Conservation (phyloP, 1,140 invertebrate species). For the Zaprionus ornatus region DNA sequence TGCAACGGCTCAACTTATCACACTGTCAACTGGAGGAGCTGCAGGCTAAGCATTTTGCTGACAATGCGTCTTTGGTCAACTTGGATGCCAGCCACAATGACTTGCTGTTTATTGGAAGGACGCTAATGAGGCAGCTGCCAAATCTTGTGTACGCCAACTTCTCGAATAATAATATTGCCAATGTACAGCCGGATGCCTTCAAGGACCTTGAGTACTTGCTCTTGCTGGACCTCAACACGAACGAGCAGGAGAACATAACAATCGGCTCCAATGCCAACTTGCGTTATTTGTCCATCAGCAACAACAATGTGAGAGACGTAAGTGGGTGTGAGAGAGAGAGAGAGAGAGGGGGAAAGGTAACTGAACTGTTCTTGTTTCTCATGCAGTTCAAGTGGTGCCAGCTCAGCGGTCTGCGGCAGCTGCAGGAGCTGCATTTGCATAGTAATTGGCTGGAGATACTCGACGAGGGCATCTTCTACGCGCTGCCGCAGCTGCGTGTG, state of each 20-base stretch:
- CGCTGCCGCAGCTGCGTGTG: constrained; percentile 40
- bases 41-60: constrained; percentile 43
- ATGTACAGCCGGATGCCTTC: constrained; percentile 52
- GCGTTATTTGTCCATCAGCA: constrained; percentile 55
- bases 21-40: constrained; percentile 48
- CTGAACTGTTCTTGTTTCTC: background rate
- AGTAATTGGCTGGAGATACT: constrained; percentile 63
- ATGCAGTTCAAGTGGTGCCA: constrained; percentile 55
- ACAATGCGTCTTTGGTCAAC: constrained; percentile 28
- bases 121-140: constrained; percentile 35
- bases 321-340: constrained; percentile 2
- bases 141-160: constrained; percentile 68
- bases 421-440: constrained; percentile 59
- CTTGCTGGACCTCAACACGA: constrained; percentile 61
- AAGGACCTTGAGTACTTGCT: constrained; percentile 35
- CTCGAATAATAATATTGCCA: constrained; percentile 63
- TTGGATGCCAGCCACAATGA: constrained; percentile 70
- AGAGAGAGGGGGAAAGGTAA: background rate
- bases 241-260: constrained; percentile 60
- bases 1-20: constrained; percentile 62
- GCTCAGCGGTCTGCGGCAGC: constrained; percentile 44
- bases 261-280: constrained; percentile 52
- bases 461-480: constrained; percentile 56
- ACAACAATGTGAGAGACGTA: constrained; percentile 68
- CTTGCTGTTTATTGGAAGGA: constrained; percentile 33